Base-by-base conservation (phyloP, 2,888 invertebrate genomes). In the Nasonovia ribisnigri region DNA sequence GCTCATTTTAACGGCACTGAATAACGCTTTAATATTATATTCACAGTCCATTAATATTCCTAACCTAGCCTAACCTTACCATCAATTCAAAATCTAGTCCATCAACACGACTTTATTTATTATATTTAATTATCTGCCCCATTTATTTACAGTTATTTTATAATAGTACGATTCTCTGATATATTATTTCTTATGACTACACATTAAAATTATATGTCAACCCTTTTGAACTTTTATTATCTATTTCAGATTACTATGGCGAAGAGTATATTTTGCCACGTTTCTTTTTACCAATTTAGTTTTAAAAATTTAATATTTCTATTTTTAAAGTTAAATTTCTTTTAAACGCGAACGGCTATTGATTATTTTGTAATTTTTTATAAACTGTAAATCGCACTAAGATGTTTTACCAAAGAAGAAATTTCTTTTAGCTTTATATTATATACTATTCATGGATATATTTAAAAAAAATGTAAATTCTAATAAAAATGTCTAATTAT, bases 61-160 rank as follows among this genome's bases (percentile, higher is more conserved):
- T 77, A 84, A 36, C 60, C 57, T 57, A 84, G 8, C 60, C 57
- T 57, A 57, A 84, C 43, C 91, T n/a, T 84, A 86, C 91, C 24
- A n/a, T n/a, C n/a, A n/a, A n/a, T n/a, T n/a, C n/a, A n/a, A n/a
- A n/a, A n/a, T 86, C 10, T 57, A 54, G 91, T 60, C 57, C 57
- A 91, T 91, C 86, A 91, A 91, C n/a, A 54, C 43, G n/a, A 48
- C 26, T 90, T 13, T 8, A 90, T 77, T 57, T 20, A 46, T 86
- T 86, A 46, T 0, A 57, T 86, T 57, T 60, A 1, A 86, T 91
- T n/a, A 84, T 8, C 13, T 16, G 26, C n/a, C n/a, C 24, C 84
- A 42, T 91, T 91, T 51, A 26, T 26, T 90, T 6, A 13, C 5
- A 24, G 67, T 42, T 77, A 77, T 90, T 51, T 36, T 88, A 88